phyloP scores from a whole-genome alignment of 2,113 vertebrate genomes.

The Percopsis transmontana region DNA sequence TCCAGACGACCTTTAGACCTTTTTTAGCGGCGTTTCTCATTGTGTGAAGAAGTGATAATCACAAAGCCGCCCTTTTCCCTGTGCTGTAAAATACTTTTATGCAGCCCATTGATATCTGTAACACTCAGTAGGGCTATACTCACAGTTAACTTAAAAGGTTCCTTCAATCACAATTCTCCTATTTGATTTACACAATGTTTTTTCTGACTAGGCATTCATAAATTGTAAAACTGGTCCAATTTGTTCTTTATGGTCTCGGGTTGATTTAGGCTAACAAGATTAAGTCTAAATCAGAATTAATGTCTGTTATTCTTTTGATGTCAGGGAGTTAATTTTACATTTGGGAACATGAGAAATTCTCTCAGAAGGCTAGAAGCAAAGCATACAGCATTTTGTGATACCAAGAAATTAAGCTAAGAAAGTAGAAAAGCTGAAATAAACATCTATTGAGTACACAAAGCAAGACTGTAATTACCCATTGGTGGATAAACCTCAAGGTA shows the following conservation, averaged over 20 bases:
- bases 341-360: neutral
- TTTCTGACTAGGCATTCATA: too few species aligned
- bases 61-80: conserved; percentile 26
- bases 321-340: neutral
- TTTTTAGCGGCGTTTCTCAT: conserved; percentile 30
- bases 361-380: neutral
- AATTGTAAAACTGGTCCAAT: too few species aligned
- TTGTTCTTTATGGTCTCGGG: conserved; percentile 3
- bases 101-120: conserved; percentile 46
- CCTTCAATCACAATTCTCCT: conserved; percentile 6
- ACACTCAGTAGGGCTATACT: conserved; percentile 7
- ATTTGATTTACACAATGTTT: neutral
- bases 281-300: too few species aligned
- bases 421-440: neutral
- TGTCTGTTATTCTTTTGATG: neutral
- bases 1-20: conserved; percentile 66
- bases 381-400: neutral
- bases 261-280: too few species aligned
- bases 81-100: conserved; percentile 40
- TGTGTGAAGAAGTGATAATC: conserved; percentile 36
- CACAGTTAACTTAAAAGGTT: conserved; percentile 10
- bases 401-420: neutral
- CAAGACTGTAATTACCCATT: neutral
- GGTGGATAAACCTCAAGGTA: neutral
- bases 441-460: neutral